Base-by-base conservation (phyloP, 2,888 invertebrate genomes). In the Ormyrus thymus region DNA sequence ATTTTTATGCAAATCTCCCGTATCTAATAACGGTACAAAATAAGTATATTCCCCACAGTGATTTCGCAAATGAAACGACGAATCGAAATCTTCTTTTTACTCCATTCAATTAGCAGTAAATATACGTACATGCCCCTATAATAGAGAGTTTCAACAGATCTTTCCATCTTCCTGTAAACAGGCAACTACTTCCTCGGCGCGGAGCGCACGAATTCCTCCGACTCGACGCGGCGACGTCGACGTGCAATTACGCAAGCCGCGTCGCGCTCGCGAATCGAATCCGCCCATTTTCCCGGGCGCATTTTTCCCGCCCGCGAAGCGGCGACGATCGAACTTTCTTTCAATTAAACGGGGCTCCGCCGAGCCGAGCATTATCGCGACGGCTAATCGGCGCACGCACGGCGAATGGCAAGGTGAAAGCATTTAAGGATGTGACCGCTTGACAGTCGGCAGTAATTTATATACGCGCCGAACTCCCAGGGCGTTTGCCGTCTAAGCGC, bases 401-500 rank as follows among this genome's bases (percentile, higher is more conserved):
- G 64, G 76, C 68, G 79, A 74, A 74, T 78, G 77, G 71, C 74
- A 76, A 72, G 81, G 81, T 81, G 79, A 81, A 81, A 81, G 81
- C 81, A 76, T 55, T 61, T 69, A 76, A 79, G 76, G 78, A 81
- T 81, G 79, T 79, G 81, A 79, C 79, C 76, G 72, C 61, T 78
- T 68, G 78, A 76, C 72, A 73, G 78, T 76, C 10, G 78, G 64
- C 61, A 4, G 70, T 69, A 76, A 82, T 82, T 83, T 82, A 83
- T 29, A 29, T 82, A 64, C 73, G 62, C 71, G 10, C 66, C 29
- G 56, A 55, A 62, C 53, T 76, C 69, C 48, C 72, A 65, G 80
- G 80, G 76, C 76, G 80, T 76, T 77, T 70, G 56, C 80, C 59
- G 11, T 43, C 7, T 4, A 29, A 29, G 29, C 13, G 51, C 59